Conservation (phyloP, 2,888 invertebrate genomes). For the Sesia apiformis region DNA sequence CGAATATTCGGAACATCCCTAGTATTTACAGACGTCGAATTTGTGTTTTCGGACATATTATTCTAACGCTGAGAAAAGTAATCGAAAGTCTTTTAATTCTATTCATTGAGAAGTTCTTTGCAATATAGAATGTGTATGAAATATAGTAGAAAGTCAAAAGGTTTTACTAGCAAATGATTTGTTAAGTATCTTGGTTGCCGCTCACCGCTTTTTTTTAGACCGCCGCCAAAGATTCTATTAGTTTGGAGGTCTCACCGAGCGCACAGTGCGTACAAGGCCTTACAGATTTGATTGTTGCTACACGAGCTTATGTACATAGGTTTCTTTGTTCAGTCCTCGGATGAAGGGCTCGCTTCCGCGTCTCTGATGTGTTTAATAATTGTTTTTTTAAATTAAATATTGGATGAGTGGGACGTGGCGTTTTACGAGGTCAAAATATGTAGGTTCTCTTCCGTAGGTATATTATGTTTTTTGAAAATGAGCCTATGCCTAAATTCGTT, state of each 20-base stretch:
- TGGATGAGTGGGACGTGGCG: background rate
- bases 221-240: background rate
- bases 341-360: background rate
- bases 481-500: too few species aligned
- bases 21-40: too few species aligned
- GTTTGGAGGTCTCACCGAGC: background rate
- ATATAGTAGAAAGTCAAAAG: too few species aligned
- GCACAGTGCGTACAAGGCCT: background rate
- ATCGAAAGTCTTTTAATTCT: too few species aligned
- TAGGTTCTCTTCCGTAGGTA: too few species aligned
- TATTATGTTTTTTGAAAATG: too few species aligned
- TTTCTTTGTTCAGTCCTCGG: background rate
- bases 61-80: too few species aligned
- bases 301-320: background rate
- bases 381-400: background rate
- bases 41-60: too few species aligned
- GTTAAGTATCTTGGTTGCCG: background rate
- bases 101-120: too few species aligned
- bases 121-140: too few species aligned
- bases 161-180: too few species aligned
- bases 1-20: too few species aligned
- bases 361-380: background rate
- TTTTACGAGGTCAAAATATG: background rate
- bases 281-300: background rate
- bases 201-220: background rate